Evolutionary conservation across 2,888 invertebrate genomes (phyloP).

Genomic region (Uropetala carovei): DNA sequence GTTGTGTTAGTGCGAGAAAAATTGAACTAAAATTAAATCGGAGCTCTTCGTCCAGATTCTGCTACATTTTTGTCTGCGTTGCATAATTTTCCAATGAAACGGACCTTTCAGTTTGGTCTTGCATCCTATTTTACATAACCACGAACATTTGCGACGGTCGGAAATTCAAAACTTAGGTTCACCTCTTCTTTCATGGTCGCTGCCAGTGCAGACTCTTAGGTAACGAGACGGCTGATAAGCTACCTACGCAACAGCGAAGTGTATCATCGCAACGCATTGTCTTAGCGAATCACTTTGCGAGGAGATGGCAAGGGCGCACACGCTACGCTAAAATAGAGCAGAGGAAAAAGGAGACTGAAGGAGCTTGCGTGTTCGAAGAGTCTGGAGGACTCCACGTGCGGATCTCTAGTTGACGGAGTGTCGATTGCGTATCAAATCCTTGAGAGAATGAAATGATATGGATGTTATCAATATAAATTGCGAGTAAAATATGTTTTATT

Average conservation of each 20-base stretch:
- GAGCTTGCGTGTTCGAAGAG: neutral
- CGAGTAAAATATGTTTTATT: slow-evolving; percentile 1
- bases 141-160: too few relatives aligned
- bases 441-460: neutral
- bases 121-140: too few relatives aligned
- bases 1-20: too few relatives aligned
- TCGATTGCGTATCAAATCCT: neutral
- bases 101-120: too few relatives aligned
- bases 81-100: too few relatives aligned
- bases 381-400: neutral
- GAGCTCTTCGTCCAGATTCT: too few relatives aligned
- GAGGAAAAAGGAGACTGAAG: neutral
- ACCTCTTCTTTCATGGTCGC: too few relatives aligned
- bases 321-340: neutral
- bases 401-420: neutral
- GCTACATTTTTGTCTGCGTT: too few relatives aligned
- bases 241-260: neutral
- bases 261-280: neutral
- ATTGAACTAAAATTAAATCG: too few relatives aligned
- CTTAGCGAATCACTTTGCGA: neutral
- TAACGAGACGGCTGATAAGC: neutral
- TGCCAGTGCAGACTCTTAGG: too few relatives aligned
- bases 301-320: neutral
- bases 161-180: too few relatives aligned
- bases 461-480: neutral